Base-by-base conservation (phyloP, 2,888 invertebrate genomes). In the Geophilus truncorum region DNA sequence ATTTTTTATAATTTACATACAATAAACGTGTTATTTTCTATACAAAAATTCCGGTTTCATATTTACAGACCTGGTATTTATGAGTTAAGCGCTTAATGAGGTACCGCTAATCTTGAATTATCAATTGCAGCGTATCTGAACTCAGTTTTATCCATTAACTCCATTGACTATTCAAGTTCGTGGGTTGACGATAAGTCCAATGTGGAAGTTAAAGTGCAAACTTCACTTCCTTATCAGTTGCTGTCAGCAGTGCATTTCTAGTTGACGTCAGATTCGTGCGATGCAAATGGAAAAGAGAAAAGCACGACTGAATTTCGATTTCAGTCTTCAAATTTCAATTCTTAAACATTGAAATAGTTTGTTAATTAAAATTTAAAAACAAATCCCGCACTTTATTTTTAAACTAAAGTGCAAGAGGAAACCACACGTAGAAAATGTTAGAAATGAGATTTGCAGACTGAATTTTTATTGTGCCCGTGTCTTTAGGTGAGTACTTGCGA, bases 131-230 rank as follows among this genome's bases (percentile, higher is more conserved):
- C n/a, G 45, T n/a, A 45, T 45, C n/a, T 25, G 7, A 62, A 28
- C 2, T 23, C 10, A 23, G 23, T 12, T 62, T 25, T 62, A 62
- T 23, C 23, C 62, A 62, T 62, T 25, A 45, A 32, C n/a, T 40
- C 40, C 15, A 45, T 45, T 62, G 12, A 62, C 62, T 28, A 62
- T 62, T 62, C 10, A 62, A 62, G 62, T 28, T 28, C 7, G 28
- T 1, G 9, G 25, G 62, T 62, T 45, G 45, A n/a, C 18, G 62
- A 62, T 62, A 62, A 62, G 62, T 28, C 62, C 23, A 62, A 62
- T 28, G 62, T 62, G 62, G 23, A 62, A 62, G 62, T 62, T 62
- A 62, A 62, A 62, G 62, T 62, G 62, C 62, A 62, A 62, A 62
- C 62, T 62, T 62, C 62, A 62, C 62, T 62, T 62, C 25, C 62